Evolutionary conservation across 2,113 vertebrate species (phyloP).

Genomic region (Tichodroma muraria): DNA sequence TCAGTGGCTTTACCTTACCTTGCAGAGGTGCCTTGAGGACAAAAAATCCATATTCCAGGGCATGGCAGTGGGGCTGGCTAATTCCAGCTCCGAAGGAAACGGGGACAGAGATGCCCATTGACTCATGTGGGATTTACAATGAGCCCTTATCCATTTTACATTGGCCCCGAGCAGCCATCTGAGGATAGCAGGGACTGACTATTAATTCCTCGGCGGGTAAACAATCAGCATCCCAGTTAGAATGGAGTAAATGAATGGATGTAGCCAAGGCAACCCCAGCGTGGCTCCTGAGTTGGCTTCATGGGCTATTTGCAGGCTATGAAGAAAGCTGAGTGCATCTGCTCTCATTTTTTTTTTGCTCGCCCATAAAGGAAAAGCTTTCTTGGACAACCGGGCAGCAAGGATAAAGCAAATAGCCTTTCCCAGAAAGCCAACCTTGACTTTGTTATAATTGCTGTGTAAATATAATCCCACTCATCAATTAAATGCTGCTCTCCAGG

Average conservation of each 20-base stretch:
- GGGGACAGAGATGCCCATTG: constrained; percentile 36
- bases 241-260: constrained; percentile 8
- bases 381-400: not conserved
- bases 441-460: constrained; percentile 36
- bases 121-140: constrained; percentile 24
- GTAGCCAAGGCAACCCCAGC: constrained; percentile 3
- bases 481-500: constrained; percentile 21
- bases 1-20: not conserved
- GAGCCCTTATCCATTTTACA: constrained; percentile 16
- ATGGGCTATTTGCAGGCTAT: not conserved
- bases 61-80: not conserved
- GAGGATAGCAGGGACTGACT: constrained; percentile 21
- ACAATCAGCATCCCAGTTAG: not conserved
- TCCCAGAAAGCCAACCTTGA: not conserved
- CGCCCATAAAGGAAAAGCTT: not conserved
- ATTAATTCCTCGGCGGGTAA: not conserved
- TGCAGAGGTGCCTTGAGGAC: constrained; percentile 34
- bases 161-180: not conserved
- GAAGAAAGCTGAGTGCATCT: not conserved
- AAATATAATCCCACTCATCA: constrained; percentile 49
- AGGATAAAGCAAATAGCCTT: not conserved
- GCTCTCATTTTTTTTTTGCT: not conserved
- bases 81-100: constrained; percentile 24
- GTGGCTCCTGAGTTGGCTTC: not conserved
- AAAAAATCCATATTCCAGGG: not conserved